A percentile compares a stretch with the other conserved stretches of the same genome.
Evolutionary conservation across 2,888 invertebrate genomes (phyloP).

Genomic region (Baccha elongata): DNA sequence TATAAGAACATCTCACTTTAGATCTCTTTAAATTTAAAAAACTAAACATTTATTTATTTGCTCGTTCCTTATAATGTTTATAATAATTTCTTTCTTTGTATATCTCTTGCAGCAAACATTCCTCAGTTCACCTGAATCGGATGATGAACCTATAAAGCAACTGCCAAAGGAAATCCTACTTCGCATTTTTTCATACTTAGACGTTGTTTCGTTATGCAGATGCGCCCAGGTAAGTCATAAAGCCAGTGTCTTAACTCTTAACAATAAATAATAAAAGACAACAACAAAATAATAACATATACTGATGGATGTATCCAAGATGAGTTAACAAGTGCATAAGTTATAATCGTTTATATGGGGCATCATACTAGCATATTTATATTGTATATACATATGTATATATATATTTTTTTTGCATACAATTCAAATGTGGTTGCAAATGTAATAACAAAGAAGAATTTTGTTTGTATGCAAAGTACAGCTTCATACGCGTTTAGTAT

Average conservation of each 20-base stretch:
- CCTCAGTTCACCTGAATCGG: conserved; percentile 81
- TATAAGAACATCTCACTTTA: background rate
- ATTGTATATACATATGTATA: background rate
- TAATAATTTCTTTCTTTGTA: conserved; percentile 33
- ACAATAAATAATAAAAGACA: conserved; percentile 9
- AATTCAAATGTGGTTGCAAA: background rate
- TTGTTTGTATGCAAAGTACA: conserved; percentile 12
- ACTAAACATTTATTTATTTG: background rate
- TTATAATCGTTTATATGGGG: conserved; percentile 63
- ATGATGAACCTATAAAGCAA: conserved; percentile 85
- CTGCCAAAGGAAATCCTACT: conserved; percentile 97
- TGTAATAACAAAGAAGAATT: conserved; percentile 5
- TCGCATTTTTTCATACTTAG: conserved; percentile 96
- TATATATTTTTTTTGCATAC: background rate
- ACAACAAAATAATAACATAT: background rate
- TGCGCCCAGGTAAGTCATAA: conserved; percentile 92
- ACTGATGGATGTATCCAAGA: conserved; percentile 39
- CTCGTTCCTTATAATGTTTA: conserved; percentile 16
- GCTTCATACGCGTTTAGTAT: background rate
- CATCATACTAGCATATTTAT: conserved; percentile 3
- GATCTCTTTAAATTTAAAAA: conserved; percentile 12
- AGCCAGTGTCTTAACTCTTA: background rate
- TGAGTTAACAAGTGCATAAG: conserved; percentile 68
- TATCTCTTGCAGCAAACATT: conserved; percentile 81
- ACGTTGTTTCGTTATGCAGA: conserved; percentile 96